Evolutionary conservation across 2,797 vertebrate genomes (phyloP), one percentile per base, ranked within the genome.

Genomic region (Melanotaenia trifasciata): DNA sequence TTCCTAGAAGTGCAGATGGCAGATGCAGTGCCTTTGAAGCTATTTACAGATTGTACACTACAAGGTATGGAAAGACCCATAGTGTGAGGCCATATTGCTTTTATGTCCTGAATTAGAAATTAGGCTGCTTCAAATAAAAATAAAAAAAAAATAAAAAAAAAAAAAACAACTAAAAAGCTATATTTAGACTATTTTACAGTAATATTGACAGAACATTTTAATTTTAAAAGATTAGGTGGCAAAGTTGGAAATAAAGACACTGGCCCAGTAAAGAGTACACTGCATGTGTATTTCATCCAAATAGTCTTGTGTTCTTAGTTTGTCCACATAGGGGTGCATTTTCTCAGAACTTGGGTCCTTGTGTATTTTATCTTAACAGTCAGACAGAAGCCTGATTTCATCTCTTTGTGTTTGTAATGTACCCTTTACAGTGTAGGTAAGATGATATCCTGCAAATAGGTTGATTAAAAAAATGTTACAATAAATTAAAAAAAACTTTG

Each of bases 1-100:
- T 94, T 94, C 90, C 93, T 93, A 88, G 91, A 92, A 94, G 93
- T 94, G 92, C 93, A 94, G 92, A 94, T 94, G 92, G 94, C 92
- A 91, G 89, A 92, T 87, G 87, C 87, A 79, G 85, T 90, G 92
- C 85, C 89, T 94, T 94, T 94, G 88, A 93, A 92, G 94, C 92
- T 93, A 92, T 95, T 94, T 93, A 90, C 90, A 87, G 90, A 90
- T 84, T 87, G 84, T 90, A 84, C 80, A 90, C 87, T 87, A 90
- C 85, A 91, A 93, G 92, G 90, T 93, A 92, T 92, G 81, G 87
- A 92, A 87, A 84, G 83, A 83, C 72, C 83, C 87, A 86, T 71
- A 75, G 81, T 76, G 85, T 79, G 82, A 89, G 84, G 84, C 84
- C 84, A 74, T 80, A 84, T 81, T 87, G 86, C 81, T 87, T 87